phyloP scores from a whole-genome alignment of 2,888 invertebrate species.

The Erebia aethiops region DNA sequence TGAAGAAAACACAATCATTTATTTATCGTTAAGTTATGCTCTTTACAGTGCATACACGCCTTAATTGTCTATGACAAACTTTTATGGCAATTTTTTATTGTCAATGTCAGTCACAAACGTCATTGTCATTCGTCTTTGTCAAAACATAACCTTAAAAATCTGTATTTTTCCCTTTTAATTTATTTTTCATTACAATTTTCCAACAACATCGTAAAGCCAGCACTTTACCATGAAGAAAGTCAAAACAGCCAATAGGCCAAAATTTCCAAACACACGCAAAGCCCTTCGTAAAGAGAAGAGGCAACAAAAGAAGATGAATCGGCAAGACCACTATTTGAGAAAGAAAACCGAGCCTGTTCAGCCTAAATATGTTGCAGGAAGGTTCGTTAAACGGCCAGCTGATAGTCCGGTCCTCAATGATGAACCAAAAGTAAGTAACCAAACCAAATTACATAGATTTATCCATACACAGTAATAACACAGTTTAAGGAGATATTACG shows the following conservation, averaged over 20 bases:
- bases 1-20: no score
- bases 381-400: slow-evolving; percentile 65
- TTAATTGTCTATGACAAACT: no score
- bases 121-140: not conserved
- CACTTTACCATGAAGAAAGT: slow-evolving; percentile 56
- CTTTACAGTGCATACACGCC: no score
- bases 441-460: not conserved
- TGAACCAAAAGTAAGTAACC: slow-evolving; percentile 51
- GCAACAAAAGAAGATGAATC: slow-evolving; percentile 85
- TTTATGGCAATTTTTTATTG: no score
- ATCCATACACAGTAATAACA: no score
- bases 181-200: not conserved
- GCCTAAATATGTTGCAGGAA: slow-evolving; percentile 55
- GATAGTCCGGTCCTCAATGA: slow-evolving; percentile 46
- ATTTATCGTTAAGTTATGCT: no score
- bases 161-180: not conserved
- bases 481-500: no score
- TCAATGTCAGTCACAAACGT: not conserved
- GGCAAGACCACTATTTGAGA: slow-evolving; percentile 70
- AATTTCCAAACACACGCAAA: slow-evolving; percentile 82
- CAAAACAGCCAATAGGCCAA: slow-evolving; percentile 49
- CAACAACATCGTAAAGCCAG: not conserved
- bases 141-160: not conserved
- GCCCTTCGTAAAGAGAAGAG: slow-evolving; percentile 88
- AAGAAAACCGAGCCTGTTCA: slow-evolving; percentile 55